Conservation (phyloP, 2,797 vertebrate genomes). For the Anguilla anguilla region DNA sequence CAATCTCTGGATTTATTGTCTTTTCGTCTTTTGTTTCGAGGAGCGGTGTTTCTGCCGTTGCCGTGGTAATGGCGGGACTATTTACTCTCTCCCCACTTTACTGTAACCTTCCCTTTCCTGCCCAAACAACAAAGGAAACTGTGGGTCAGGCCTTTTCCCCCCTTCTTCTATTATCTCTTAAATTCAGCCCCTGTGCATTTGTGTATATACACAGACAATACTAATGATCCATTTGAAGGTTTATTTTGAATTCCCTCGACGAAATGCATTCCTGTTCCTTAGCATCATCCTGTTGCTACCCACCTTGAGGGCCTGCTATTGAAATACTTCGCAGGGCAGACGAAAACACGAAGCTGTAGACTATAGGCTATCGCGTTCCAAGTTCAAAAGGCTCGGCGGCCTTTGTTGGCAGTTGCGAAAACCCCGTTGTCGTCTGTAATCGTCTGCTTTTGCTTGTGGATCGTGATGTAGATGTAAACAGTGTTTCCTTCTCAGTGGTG, state of each 20-base stretch:
- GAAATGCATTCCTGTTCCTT: conserved; percentile 43
- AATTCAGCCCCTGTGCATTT: conserved; percentile 63
- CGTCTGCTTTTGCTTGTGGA: neutral
- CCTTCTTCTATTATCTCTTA: conserved; percentile 71
- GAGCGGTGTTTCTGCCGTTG: conserved; percentile 77
- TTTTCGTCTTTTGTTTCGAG: conserved; percentile 70
- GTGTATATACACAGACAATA: conserved; percentile 48
- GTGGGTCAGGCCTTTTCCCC: conserved; percentile 75
- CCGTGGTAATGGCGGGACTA: conserved; percentile 82
- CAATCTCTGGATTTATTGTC: conserved; percentile 82
- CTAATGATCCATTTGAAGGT: conserved; percentile 47
- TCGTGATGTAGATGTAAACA: neutral
- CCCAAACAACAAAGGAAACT: conserved; percentile 85
- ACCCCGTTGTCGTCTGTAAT: neutral
- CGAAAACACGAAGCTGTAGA: neutral
- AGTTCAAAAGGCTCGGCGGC: neutral
- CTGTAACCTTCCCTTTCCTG: conserved; percentile 84
- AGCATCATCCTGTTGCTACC: conserved; percentile 50
- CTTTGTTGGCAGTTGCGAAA: neutral
- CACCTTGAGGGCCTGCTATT: conserved; percentile 33
- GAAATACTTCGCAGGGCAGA: conserved; percentile 34
- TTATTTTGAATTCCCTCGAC: conserved; percentile 47
- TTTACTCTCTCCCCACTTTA: conserved; percentile 77
- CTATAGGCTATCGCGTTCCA: neutral
- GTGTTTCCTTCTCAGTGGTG: neutral